These are phyloP conservation scores for Albula goreensis DNA, from an alignment of 2,113 vertebrate species.

Conservation along the genomic window DNA sequence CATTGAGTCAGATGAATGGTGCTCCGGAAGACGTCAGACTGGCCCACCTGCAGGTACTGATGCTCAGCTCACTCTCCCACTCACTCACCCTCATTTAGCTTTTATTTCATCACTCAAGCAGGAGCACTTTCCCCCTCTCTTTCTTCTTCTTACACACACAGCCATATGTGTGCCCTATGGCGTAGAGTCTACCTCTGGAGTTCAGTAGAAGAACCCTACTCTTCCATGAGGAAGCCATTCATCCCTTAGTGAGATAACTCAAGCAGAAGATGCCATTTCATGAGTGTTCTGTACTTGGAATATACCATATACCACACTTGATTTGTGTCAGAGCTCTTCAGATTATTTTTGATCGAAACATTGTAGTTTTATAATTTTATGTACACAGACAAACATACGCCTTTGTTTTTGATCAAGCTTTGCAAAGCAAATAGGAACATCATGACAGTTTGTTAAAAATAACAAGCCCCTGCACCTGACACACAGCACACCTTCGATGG, in stretches of 20 bases:
- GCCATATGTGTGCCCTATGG: not conserved
- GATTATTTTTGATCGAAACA: too few species aligned
- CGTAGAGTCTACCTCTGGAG: too few species aligned
- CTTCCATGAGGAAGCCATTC: too few species aligned
- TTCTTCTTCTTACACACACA: not conserved
- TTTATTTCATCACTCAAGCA: not conserved
- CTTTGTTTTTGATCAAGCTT: not conserved
- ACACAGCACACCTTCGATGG: not conserved
- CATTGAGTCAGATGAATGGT: not conserved
- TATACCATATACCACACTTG: too few species aligned
- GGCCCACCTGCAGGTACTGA: not conserved
- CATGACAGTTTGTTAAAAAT: not conserved
- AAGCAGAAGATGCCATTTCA: too few species aligned
- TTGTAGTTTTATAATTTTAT: not conserved
- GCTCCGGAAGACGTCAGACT: not conserved
- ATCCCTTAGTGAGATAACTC: too few species aligned
- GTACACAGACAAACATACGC: not conserved
- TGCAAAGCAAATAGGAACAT: not conserved
- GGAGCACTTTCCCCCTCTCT: too few species aligned
- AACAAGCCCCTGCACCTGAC: not conserved
- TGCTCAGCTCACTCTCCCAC: not conserved
- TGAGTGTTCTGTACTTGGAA: too few species aligned
- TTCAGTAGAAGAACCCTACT: too few species aligned
- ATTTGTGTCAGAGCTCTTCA: too few species aligned
- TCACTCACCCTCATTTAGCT: not conserved